Evolutionary conservation across 2,113 vertebrate species (phyloP).

Genomic region (Equus quagga): DNA sequence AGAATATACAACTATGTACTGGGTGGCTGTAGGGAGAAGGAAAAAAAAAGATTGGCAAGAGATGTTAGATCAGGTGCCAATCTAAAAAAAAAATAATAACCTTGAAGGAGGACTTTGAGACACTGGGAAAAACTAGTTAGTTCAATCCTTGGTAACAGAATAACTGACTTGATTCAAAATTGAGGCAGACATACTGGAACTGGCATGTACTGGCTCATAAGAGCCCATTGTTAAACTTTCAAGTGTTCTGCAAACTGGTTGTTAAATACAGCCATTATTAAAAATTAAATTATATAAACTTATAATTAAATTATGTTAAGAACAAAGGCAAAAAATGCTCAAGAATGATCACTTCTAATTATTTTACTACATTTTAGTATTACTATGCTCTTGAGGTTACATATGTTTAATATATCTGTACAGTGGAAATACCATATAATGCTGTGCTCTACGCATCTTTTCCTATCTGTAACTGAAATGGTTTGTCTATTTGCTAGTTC

Average conservation of each 20-base stretch:
- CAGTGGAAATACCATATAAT: neutral
- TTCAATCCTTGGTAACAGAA: neutral
- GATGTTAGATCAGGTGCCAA: too few relatives aligned
- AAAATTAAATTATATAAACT: conserved; percentile 5
- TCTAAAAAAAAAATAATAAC: too few relatives aligned
- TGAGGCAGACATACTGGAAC: neutral
- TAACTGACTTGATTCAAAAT: neutral
- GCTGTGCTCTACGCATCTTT: neutral
- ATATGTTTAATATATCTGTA: neutral
- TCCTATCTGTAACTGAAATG: neutral
- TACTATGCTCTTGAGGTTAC: neutral
- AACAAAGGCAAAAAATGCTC: neutral
- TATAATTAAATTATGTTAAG: neutral
- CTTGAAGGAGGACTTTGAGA: neutral
- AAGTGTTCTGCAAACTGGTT: neutral
- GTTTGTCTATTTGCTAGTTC: neutral
- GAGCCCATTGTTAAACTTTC: neutral
- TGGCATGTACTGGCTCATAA: neutral
- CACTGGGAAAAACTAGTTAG: neutral
- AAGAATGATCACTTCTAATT: neutral
- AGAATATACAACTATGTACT: too few relatives aligned
- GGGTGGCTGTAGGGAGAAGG: too few relatives aligned
- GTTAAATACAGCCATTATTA: neutral
- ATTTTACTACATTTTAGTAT: neutral
- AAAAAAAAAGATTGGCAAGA: too few relatives aligned